Base-by-base conservation (phyloP, 2,888 invertebrate genomes). In the Pogonocherus hispidulus region DNA sequence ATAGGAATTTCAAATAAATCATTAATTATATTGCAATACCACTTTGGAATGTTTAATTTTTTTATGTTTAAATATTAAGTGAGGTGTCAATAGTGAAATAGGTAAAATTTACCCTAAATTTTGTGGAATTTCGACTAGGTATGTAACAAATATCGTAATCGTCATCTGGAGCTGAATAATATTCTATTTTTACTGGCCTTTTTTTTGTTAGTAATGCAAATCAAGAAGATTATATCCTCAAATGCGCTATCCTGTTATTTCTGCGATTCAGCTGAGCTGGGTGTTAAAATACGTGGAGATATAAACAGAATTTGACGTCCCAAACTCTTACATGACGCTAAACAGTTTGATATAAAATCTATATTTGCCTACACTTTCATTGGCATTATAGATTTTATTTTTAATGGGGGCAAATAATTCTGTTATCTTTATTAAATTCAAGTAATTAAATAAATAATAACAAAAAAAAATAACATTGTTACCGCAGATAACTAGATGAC, bases 301-400 rank as follows among this genome's bases (percentile, higher is more conserved):
- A 55, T 55, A 55, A 55, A 55, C 55, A 55, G 55, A 55, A 55
- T 19, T 37, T 55, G 55, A 55, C 55, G 55, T 55, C 37, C 55
- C 37, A 55, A 55, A 35, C 27, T 32, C 52, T 35, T 6, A 41
- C 22, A 37, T 55, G 55, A 55, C 55, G 55, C 37, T 55, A 55
- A 55, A 41, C 55, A 55, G 55, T 54, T 54, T 54, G 52, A 54
- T 18, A 54, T 55, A 55, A 55, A 55, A 55, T 55, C 55, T 55
- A 37, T 55, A 55, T 55, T 55, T 55, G 55, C 55, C 18, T 55
- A 55, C n/a, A 47, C 22, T 20, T 47, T 20, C 22, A 47, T 47
- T 20, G 19, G 41, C 41, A 41, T 41, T 41, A n/a, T n/a, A 41
- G 41, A 11, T 41, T 41, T 41, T 41, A 41, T 41, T 41, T 41